Evolutionary conservation across 1,140 invertebrate species (phyloP), one percentile per base, ranked within the genome.

Genomic region (Maconellicoccus hirsutus): DNA sequence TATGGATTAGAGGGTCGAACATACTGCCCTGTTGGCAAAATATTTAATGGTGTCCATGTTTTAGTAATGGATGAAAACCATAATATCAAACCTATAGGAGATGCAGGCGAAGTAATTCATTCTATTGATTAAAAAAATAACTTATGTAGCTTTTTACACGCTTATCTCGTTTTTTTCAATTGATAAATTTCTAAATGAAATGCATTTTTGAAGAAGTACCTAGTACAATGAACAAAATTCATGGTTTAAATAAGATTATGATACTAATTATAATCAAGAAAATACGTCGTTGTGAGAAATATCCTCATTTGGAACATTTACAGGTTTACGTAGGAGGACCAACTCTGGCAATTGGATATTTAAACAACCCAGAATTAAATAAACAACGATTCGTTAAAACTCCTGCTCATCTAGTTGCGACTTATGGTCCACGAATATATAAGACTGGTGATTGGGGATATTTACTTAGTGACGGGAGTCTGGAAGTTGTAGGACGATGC

Each of bases 401-500:
- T 42, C 75, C 74, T 14, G n/a, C 38, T n/a, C 63, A 71, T 23
- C 66, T 76, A 12, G 27, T 59, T 25, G 26, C 39, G 14, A 29
- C 71, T 7, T 75, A 76, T 61, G 74, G 74, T 0, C 25, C 71
- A 16, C 73, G 77, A 23, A 75, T 83, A 71, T 84, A 83, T 71
- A 76, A 79, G 52, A 82, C 81, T 12, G 82, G 82, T 6, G 81
- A 82, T 75, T 82, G 81, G 80, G 83, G 82, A 6, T 83, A 83
- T 75, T 75, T 82, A 73, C 75, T 81, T 52, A 76, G 77, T 22
- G 82, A 83, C 73, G 80, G 80, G 0, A 78, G 76, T 71, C 76
- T 84, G 22, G 82, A 84, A 71, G 82, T 84, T 19, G 81, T 80
- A 75, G 83, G 83, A 1, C 76, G 83, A 8, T 81, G 81, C 75